A percentile compares a stretch with the other conserved stretches of the same genome.
These are phyloP conservation scores for Taxidea taxus DNA, from an alignment of 2,113 vertebrate genomes.

Conservation along the genomic window DNA sequence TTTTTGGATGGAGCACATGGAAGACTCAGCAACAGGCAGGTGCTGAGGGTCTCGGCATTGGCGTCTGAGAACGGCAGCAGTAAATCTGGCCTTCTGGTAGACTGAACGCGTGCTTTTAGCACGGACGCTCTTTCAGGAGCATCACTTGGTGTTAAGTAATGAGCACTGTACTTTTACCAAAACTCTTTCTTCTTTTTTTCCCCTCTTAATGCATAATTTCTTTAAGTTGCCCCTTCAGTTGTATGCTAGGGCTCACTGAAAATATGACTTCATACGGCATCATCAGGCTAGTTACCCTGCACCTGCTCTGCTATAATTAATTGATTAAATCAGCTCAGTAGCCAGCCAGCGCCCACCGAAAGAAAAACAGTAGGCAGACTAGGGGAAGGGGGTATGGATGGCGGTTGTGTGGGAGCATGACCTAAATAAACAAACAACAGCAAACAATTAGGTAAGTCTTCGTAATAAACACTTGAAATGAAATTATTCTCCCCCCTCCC, in stretches of 20 bases:
- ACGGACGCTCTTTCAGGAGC: constrained; percentile 50
- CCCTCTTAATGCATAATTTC: neutral
- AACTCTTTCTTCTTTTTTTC: neutral
- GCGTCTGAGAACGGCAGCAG: constrained; percentile 61
- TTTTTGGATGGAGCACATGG: constrained; percentile 25
- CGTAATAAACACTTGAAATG: neutral
- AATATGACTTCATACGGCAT: neutral
- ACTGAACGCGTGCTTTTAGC: neutral
- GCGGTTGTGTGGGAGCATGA: neutral
- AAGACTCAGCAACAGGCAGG: constrained; percentile 58
- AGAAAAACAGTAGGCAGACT: neutral
- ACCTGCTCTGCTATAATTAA: neutral
- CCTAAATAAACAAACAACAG: neutral
- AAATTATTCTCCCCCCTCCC: neutral
- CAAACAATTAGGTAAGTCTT: neutral
- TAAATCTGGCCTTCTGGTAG: constrained; percentile 69
- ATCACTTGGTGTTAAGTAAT: constrained; percentile 30
- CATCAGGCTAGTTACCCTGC: neutral
- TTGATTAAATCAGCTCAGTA: constrained; percentile 3
- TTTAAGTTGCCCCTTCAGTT: neutral
- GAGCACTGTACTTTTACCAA: neutral
- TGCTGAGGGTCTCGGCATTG: constrained; percentile 51
- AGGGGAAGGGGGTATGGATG: neutral
- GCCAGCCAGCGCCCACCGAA: neutral
- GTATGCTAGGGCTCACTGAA: neutral